Evolutionary conservation across 2,888 invertebrate species (phyloP).

Genomic region (Megaustenia siamemsis): DNA sequence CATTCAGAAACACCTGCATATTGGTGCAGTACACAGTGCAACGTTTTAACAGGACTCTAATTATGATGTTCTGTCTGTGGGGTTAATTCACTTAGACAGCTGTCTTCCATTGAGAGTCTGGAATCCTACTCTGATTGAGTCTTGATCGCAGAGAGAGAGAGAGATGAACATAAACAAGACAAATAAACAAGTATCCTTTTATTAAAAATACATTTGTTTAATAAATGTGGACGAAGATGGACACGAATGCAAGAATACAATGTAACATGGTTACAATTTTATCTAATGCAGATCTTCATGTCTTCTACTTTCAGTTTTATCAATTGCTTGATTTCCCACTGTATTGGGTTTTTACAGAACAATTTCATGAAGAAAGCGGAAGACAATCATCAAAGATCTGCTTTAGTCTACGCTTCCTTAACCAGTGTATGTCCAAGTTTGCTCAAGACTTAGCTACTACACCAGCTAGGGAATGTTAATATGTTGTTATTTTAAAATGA

Average conservation of each 20-base stretch:
- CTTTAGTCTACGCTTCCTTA: neutral
- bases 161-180: too few species aligned
- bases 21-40: too few species aligned
- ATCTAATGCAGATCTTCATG: neutral
- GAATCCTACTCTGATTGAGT: too few species aligned
- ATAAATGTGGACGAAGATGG: too few species aligned
- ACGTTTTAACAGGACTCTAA: too few species aligned
- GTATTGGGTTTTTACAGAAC: neutral
- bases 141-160: too few species aligned
- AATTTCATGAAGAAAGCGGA: conserved; percentile 47
- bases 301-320: neutral
- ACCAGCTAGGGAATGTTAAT: neutral
- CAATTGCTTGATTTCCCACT: conserved; percentile 2
- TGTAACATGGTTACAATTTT: neutral
- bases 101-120: too few species aligned
- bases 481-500: neutral
- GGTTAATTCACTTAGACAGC: too few species aligned
- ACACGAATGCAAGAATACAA: neutral
- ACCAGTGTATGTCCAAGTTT: neutral
- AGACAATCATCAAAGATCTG: neutral
- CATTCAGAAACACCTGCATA: too few species aligned
- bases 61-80: too few species aligned
- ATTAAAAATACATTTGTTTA: too few species aligned
- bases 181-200: too few species aligned
- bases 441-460: conserved; percentile 30